Evolutionary conservation across 2,113 vertebrate species (phyloP), one percentile per base, ranked within the genome.

Genomic region (Paralichthys olivaceus): DNA sequence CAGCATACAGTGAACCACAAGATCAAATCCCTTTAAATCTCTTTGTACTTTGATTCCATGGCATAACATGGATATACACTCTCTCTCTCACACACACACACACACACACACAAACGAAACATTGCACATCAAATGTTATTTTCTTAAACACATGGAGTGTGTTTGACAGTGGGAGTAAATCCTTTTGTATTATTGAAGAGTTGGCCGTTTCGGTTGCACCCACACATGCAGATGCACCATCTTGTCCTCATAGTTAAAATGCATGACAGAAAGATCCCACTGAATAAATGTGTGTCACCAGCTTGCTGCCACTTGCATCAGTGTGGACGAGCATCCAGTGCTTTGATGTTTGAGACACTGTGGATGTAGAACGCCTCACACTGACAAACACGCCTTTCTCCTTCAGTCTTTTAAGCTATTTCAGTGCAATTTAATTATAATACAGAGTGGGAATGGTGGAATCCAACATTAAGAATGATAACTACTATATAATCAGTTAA

Each of bases 11-110:
- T 15, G 0, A 11, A n/a, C 26, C 40, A 53, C 55, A 40, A 68
- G 34, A 55, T 77, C 37, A 65, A 72, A 80, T 66, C 66, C 55
- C 29, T 77, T 65, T 40, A 77, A 56, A 81, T 62, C 0, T 81
- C 60, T 70, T 51, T 70, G 0, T 53, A 61, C 6, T 56, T 58
- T 8, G 6, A 75, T 68, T 76, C 29, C 17, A n/a, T 60, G 11
- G 37, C 19, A 5, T 9, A 28, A 66, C 56, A 40, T 14, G 14
- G 7, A 67, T 17, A 45, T 6, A 56, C 57, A 7, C 51, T 62
- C 26, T n/a, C 56, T 22, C 47, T 32, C 3, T 2, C 49, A 51
- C 6, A 51, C 7, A 9, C 49, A n/a, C 4, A 19, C 14, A n/a
- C 49, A n/a, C 49, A n/a, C 17, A 49, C 53, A 51, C 23, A 64